Conservation (phyloP, 1,140 invertebrate genomes). For the Zaprionus taronus region DNA sequence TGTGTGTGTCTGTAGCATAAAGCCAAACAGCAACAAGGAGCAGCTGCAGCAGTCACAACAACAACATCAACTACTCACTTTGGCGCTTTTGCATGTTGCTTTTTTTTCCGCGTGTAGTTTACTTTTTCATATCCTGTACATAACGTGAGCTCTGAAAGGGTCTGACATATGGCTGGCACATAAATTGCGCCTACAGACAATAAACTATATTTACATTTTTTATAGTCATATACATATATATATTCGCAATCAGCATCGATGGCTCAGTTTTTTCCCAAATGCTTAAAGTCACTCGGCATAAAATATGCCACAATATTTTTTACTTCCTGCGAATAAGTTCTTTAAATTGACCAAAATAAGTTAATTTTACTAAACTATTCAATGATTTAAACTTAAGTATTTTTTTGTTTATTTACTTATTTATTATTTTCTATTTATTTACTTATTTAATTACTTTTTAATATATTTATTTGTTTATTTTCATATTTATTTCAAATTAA, state of each 20-base stretch:
- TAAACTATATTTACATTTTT: background rate
- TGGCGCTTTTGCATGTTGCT: conserved; percentile 64
- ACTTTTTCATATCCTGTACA: conserved; percentile 36
- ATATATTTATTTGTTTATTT: too few relatives aligned
- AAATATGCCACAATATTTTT: background rate
- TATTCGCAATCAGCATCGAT: background rate
- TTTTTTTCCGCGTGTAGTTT: conserved; percentile 55
- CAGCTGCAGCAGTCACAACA: conserved; percentile 27
- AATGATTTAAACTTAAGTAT: background rate
- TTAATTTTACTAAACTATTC: background rate
- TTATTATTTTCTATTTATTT: too few relatives aligned
- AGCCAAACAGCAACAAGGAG: conserved; percentile 41
- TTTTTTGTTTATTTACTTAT: too few relatives aligned
- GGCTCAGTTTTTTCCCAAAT: background rate
- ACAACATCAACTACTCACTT: conserved; percentile 63
- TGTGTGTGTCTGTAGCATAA: conserved; percentile 45
- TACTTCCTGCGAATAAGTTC: background rate
- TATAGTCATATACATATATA: too few relatives aligned
- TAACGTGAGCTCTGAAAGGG: background rate
- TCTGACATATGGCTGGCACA: conserved; percentile 3
- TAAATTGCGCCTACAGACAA: background rate
- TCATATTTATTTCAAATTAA: background rate
- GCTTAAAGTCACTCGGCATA: background rate
- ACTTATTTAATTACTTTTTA: too few relatives aligned
- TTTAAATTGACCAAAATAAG: background rate